Conservation (phyloP, 2,888 invertebrate species). For the Alloplasta piceator region DNA sequence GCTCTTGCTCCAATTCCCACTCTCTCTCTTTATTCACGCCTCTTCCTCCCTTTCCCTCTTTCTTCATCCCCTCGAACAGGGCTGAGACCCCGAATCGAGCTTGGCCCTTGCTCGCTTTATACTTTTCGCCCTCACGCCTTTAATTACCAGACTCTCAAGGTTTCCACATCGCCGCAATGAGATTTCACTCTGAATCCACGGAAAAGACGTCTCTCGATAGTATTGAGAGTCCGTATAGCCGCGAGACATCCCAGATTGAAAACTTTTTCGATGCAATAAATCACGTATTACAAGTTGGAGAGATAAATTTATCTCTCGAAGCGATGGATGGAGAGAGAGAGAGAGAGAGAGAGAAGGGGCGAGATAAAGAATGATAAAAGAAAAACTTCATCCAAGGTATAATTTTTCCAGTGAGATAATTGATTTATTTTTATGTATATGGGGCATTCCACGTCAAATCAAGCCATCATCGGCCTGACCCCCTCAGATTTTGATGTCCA, state of each 20-base stretch:
- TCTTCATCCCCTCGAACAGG: slow-evolving; percentile 10
- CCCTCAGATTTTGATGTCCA: no score
- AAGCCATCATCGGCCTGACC: no score
- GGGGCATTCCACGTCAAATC: no score
- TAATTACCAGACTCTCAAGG: slow-evolving; percentile 51
- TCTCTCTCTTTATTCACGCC: slow-evolving; percentile 10
- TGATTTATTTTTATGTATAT: no score
- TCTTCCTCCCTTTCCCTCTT: neutral
- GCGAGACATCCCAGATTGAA: slow-evolving; percentile 30
- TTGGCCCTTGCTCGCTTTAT: slow-evolving; percentile 38
- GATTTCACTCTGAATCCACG: neutral
- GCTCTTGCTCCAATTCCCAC: slow-evolving; percentile 53
- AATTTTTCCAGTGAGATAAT: no score
- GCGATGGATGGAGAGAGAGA: no score
- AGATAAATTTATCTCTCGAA: neutral
- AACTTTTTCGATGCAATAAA: slow-evolving; percentile 27
- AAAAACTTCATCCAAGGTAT: no score
- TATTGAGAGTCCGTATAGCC: slow-evolving; percentile 8
- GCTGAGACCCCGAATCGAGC: slow-evolving; percentile 34
- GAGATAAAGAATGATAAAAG: no score
- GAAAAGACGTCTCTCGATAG: slow-evolving; percentile 33
- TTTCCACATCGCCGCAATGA: neutral
- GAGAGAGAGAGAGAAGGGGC: no score
- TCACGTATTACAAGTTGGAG: slow-evolving; percentile 7
- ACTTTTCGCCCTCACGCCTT: slow-evolving; percentile 36